Evolutionary conservation across 2,797 vertebrate species (phyloP).

Genomic region (Erethizon dorsatum): DNA sequence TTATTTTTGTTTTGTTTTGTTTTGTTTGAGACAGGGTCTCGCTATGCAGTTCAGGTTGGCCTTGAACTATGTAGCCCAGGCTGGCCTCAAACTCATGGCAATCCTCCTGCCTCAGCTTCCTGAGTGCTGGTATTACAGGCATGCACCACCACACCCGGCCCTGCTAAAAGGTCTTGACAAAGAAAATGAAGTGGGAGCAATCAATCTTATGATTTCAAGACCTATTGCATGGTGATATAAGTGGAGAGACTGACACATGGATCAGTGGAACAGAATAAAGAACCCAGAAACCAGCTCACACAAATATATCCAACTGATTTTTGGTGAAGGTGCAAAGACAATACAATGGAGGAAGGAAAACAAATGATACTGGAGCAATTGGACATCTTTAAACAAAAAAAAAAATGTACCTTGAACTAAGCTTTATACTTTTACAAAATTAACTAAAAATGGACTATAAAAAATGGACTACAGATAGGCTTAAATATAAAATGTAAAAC

Average conservation of each 20-base stretch:
- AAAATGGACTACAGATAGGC: neutral
- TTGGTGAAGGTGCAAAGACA: constrained; percentile 23
- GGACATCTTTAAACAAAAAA: constrained; percentile 5
- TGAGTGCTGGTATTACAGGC: no score
- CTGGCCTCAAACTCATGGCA: no score
- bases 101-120: no score
- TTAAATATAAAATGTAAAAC: constrained; percentile 63
- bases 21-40: no score
- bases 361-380: neutral
- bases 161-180: constrained; percentile 58
- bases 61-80: no score
- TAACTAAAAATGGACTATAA: neutral
- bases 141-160: no score
- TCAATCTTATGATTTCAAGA: constrained; percentile 59
- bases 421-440: constrained; percentile 16
- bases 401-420: constrained; percentile 20
- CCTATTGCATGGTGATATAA: constrained; percentile 4
- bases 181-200: constrained; percentile 52
- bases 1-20: neutral
- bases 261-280: constrained; percentile 30
- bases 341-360: constrained; percentile 27
- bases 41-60: no score
- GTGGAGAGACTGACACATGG: neutral
- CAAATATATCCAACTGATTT: constrained; percentile 36
- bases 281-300: constrained; percentile 36